Evolutionary conservation across 2,888 invertebrate species (phyloP).

Genomic region (Lordiphosa andalusiaca): DNA sequence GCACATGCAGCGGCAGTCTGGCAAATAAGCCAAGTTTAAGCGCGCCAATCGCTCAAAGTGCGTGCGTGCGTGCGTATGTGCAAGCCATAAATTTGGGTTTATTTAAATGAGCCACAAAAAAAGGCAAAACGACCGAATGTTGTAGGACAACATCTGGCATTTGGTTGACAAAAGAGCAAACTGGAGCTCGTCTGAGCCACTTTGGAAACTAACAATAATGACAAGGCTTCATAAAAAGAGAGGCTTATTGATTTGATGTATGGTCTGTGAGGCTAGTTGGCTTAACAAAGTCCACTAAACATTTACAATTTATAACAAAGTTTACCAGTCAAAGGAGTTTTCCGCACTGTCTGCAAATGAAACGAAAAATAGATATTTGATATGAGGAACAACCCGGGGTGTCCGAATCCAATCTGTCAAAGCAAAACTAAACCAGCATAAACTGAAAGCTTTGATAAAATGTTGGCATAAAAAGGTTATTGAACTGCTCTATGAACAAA

Average conservation of each 20-base stretch:
- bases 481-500: slow-evolving; percentile 15
- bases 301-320: background rate
- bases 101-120: slow-evolving; percentile 58
- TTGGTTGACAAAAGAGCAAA: slow-evolving; percentile 37
- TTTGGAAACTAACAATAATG: slow-evolving; percentile 16
- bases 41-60: slow-evolving; percentile 52
- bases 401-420: slow-evolving; percentile 35
- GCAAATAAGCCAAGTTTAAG: slow-evolving; percentile 35
- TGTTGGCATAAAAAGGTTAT: slow-evolving; percentile 35
- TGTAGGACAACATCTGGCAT: slow-evolving; percentile 44
- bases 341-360: slow-evolving; percentile 14
- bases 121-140: slow-evolving; percentile 3
- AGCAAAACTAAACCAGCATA: slow-evolving; percentile 7
- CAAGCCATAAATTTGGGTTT: slow-evolving; percentile 58
- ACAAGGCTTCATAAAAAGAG: slow-evolving; percentile 11
- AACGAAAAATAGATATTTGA: slow-evolving; percentile 41
- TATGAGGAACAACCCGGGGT: slow-evolving; percentile 2
- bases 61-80: slow-evolving; percentile 30
- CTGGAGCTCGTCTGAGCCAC: slow-evolving; percentile 10
- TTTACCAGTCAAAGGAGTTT: background rate
- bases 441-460: slow-evolving; percentile 29
- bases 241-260: slow-evolving; percentile 46
- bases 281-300: slow-evolving; percentile 1
- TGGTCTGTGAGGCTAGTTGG: slow-evolving; percentile 21
- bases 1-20: background rate